Evolutionary conservation across 2,888 invertebrate genomes (phyloP).

Genomic region (Seira ritae): DNA sequence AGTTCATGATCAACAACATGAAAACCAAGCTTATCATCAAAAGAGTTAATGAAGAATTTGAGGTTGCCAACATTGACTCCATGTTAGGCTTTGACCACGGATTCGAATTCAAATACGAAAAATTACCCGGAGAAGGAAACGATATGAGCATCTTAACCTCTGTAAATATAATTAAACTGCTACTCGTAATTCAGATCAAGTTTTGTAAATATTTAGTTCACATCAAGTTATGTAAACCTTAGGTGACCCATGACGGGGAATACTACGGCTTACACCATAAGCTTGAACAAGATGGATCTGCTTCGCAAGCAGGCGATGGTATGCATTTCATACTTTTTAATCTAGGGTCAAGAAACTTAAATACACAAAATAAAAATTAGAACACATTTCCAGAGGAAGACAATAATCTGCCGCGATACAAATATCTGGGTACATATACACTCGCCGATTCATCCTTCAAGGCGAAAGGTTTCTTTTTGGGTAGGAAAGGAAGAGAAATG

Average conservation of each 20-base stretch:
- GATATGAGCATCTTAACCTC: constrained; percentile 19
- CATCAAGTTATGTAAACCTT: too few relatives aligned
- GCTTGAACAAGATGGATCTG: background rate
- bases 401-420: background rate
- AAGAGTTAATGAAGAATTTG: background rate
- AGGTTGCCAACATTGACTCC: constrained; percentile 10
- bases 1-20: background rate
- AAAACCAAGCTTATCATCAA: constrained; percentile 14
- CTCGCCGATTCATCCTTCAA: constrained; percentile 18
- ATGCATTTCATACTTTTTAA: background rate
- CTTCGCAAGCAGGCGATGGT: background rate
- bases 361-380: background rate
- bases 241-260: constrained; percentile 28
- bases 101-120: constrained; percentile 17
- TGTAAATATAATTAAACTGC: constrained; percentile 16
- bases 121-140: background rate
- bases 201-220: too few relatives aligned
- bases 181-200: too few relatives aligned
- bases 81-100: constrained; percentile 11
- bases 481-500: constrained; percentile 30
- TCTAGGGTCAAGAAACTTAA: constrained; percentile 1
- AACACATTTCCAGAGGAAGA: background rate
- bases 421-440: constrained; percentile 35
- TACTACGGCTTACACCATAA: constrained; percentile 30
- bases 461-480: constrained; percentile 26